Evolutionary conservation across 2,888 invertebrate genomes (phyloP).

Genomic region (Lycophotia porphyrea): DNA sequence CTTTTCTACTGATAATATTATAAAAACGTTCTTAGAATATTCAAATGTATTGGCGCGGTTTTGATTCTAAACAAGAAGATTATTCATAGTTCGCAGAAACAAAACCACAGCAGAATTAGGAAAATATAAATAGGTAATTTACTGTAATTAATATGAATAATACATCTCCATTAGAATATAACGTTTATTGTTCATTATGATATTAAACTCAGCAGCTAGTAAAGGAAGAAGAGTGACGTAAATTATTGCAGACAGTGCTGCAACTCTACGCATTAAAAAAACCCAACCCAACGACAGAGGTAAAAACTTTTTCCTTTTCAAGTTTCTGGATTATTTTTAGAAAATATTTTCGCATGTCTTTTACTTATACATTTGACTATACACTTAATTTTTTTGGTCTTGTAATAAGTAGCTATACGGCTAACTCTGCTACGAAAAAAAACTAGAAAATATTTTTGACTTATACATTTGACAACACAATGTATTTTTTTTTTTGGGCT

Average conservation of each 20-base stretch:
- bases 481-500: too few species aligned
- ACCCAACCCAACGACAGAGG: too few species aligned
- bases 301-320: too few species aligned
- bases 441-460: too few species aligned
- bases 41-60: neutral
- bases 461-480: too few species aligned
- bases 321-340: too few species aligned
- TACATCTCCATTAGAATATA: neutral
- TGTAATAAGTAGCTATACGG: too few species aligned
- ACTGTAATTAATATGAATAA: neutral
- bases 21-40: neutral
- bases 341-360: too few species aligned
- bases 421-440: too few species aligned
- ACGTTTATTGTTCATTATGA: neutral
- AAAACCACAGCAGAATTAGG: neutral
- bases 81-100: slow-evolving; percentile 24
- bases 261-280: neutral
- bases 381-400: too few species aligned
- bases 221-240: neutral
- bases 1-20: neutral
- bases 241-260: neutral
- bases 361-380: too few species aligned
- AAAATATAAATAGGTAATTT: neutral
- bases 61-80: neutral
- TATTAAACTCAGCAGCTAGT: neutral